Evolutionary conservation across 92 coral and sea anemone genomes (phyloP).

Genomic region (Zoanthus sociatus): DNA sequence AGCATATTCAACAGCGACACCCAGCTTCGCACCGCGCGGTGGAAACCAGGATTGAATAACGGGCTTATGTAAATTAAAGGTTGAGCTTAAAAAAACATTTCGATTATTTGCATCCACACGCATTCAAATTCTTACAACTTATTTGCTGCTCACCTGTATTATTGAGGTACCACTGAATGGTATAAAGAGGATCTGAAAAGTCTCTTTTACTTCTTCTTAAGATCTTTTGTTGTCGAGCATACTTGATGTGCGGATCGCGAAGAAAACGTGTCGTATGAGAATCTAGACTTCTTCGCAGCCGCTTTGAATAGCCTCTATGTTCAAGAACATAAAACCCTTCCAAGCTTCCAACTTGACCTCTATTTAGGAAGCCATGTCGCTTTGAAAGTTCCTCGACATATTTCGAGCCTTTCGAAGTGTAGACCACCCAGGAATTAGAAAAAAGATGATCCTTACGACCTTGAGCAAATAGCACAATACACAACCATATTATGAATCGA

Average conservation of each 20-base stretch:
- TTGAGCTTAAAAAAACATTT: neutral
- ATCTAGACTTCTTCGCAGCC: slow-evolving; percentile 78
- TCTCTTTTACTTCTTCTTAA: slow-evolving; percentile 84
- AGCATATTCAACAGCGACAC: too few relatives aligned
- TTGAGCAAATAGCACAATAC: slow-evolving; percentile 27
- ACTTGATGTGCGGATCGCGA: slow-evolving; percentile 79
- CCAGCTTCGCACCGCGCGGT: too few relatives aligned
- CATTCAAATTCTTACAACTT: neutral
- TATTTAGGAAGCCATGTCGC: slow-evolving; percentile 82
- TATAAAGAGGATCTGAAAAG: slow-evolving; percentile 78
- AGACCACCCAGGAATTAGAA: slow-evolving; percentile 97
- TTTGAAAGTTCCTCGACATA: slow-evolving; percentile 89
- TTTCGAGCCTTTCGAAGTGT: slow-evolving; percentile 78
- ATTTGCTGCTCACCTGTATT: slow-evolving; percentile 81
- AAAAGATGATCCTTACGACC: slow-evolving; percentile 60
- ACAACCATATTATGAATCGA: slow-evolving; percentile 39
- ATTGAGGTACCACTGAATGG: slow-evolving; percentile 96
- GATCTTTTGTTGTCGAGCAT: slow-evolving; percentile 89
- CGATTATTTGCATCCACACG: neutral
- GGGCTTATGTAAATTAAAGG: neutral
- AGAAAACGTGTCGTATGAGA: slow-evolving; percentile 75
- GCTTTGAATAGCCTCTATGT: slow-evolving; percentile 71
- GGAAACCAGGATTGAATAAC: neutral
- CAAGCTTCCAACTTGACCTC: slow-evolving; percentile 86
- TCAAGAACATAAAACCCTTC: slow-evolving; percentile 85